Conservation (phyloP, 2,888 invertebrate species). For the Osmoderma eremita region DNA sequence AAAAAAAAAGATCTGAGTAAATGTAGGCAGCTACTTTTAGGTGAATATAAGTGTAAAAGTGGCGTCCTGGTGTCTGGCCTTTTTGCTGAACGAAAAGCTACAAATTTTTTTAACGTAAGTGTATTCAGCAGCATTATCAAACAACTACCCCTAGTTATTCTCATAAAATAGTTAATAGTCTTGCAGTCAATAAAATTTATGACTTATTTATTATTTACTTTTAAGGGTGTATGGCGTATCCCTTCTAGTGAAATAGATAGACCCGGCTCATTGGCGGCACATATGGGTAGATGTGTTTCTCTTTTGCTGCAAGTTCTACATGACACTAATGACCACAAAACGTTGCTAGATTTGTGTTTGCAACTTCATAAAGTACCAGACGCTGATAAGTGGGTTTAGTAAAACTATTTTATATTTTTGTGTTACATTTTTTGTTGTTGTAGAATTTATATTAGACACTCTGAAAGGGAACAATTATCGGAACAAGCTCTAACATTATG, state of each 20-base stretch:
- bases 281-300: constrained; percentile 86
- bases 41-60: constrained; percentile 73
- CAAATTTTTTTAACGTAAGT: constrained; percentile 89
- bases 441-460: constrained; percentile 85
- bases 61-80: constrained; percentile 80
- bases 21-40: constrained; percentile 77
- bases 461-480: constrained; percentile 83
- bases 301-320: constrained; percentile 84
- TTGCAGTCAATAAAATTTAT: too few species aligned
- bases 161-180: too few species aligned
- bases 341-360: constrained; percentile 80
- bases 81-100: constrained; percentile 84
- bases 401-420: neutral
- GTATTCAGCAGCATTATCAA: neutral
- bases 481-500: constrained; percentile 82
- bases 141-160: too few species aligned
- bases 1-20: constrained; percentile 74
- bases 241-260: constrained; percentile 91
- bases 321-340: constrained; percentile 81
- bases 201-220: constrained; percentile 35
- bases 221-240: constrained; percentile 89
- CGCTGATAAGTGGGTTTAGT: constrained; percentile 76
- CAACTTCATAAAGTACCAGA: constrained; percentile 85
- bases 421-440: constrained; percentile 47
- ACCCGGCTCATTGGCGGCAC: constrained; percentile 90